Conservation (phyloP, 2,797 vertebrate genomes). For the Pseudochaenichthys georgianus region DNA sequence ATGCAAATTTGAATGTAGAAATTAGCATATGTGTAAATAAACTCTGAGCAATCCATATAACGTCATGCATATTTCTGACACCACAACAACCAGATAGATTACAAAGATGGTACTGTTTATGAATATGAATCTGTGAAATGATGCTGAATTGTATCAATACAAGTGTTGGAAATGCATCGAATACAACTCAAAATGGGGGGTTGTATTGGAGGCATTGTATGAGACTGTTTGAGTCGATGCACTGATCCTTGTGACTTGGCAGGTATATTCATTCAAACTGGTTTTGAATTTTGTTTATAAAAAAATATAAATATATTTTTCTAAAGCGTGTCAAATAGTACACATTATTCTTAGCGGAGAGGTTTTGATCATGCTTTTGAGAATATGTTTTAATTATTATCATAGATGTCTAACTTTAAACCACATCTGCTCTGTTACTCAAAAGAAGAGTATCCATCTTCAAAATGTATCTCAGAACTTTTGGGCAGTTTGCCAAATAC, state of each 20-base stretch:
- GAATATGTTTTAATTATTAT: constrained; percentile 1
- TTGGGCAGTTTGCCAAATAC: constrained; percentile 5
- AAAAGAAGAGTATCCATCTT: not conserved
- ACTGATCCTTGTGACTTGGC: too few relatives aligned
- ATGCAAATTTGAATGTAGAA: not conserved
- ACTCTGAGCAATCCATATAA: not conserved
- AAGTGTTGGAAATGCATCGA: too few relatives aligned
- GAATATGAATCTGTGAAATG: not conserved
- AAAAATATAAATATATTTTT: too few relatives aligned
- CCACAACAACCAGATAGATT: not conserved
- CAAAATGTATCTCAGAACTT: constrained; percentile 8
- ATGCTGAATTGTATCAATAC: too few relatives aligned
- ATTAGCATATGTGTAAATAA: not conserved
- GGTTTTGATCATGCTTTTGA: not conserved
- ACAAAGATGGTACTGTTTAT: not conserved
- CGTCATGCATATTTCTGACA: not conserved
- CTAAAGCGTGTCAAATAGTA: not conserved
- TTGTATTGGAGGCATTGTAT: too few relatives aligned
- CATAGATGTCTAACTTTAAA: not conserved
- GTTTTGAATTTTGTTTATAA: not conserved
- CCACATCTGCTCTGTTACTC: constrained; percentile 6
- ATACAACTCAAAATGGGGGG: too few relatives aligned
- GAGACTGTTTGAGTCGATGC: too few relatives aligned
- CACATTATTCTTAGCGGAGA: not conserved
- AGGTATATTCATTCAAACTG: too few relatives aligned